Base-by-base conservation (phyloP, 2,797 vertebrate genomes). In the Strix occidentalis region DNA sequence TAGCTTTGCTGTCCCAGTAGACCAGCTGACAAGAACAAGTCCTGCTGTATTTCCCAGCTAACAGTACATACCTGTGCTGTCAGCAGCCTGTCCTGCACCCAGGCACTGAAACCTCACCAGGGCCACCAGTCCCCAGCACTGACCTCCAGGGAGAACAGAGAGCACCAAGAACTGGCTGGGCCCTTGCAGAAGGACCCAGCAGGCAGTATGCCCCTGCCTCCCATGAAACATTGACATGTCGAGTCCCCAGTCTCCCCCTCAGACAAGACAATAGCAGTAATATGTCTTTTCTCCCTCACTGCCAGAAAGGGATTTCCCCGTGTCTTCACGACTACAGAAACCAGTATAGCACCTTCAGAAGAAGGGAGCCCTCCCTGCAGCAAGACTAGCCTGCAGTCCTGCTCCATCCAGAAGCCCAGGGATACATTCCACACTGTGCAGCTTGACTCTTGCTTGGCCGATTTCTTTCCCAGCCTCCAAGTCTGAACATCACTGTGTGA, bases 371-470 rank as follows among this genome's bases (percentile, higher is more conserved):
- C 24, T 83, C 41, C 57, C 65, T 93, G 93, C 87, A 84, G 89
- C 91, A 84, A 80, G 63, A 21, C 68, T 18, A 75, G 65, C 89
- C 93, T 96, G 90, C 87, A 92, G 79, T 92, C 72, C 57, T 65
- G 1, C 64, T 92, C 71, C 8, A 5, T 79, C 70, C 80, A 84
- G 28, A 89, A 84, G 63, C 81, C 33, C 51, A 28, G 74, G 53
- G 41, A 81, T 58, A 48, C 2, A 1, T 56, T 76, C 72, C 56
- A 66, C 20, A 4, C 71, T 4, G 19, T 60, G 81, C 75, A 85
- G 64, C 21, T 75, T n/a, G 61, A 78, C 89, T 90, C 89, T 29
- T 72, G 65, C n/a, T 58, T 4, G 1, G 64, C 75, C 17, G 37
- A 64, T 87, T 94, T 90, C 74, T 70, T 50, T 48, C 66, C 54